Evolutionary conservation across 2,888 invertebrate species (phyloP).

Genomic region (Trichogramma evanescens): DNA sequence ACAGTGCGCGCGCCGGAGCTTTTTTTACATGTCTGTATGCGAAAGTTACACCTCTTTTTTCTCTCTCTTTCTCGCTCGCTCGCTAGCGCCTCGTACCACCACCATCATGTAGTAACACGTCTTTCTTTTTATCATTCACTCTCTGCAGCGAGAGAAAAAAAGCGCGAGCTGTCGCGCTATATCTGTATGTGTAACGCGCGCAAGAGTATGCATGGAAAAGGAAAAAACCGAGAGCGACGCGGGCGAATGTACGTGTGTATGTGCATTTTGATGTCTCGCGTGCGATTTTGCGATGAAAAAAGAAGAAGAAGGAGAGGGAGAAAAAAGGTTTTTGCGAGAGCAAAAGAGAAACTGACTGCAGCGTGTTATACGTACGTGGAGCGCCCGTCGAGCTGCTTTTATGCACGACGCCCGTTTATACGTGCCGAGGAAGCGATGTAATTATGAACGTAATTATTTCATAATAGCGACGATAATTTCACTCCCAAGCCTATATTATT

Average conservation of each 20-base stretch:
- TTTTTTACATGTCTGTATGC: neutral
- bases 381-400: constrained; percentile 1
- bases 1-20: neutral
- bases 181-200: neutral
- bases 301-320: neutral
- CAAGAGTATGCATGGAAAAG: too few species aligned
- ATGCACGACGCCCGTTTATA: neutral
- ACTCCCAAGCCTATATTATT: neutral
- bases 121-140: constrained; percentile 2
- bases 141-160: constrained; percentile 2
- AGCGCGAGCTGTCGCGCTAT: neutral
- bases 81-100: neutral
- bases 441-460: constrained; percentile 16
- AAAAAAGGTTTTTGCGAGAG: neutral
- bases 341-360: too few species aligned
- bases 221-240: neutral
- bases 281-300: neutral
- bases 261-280: constrained; percentile 1
- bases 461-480: constrained; percentile 13
- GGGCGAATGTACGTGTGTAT: too few species aligned
- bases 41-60: neutral
- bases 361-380: too few species aligned
- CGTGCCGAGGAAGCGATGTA: constrained; percentile 18
- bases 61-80: constrained; percentile 7
- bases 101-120: neutral